Percentiles rank a stretch among this genome's conserved stretches.
Conservation (phyloP, 2,797 vertebrate species). For the Calcarius lapponicus region DNA sequence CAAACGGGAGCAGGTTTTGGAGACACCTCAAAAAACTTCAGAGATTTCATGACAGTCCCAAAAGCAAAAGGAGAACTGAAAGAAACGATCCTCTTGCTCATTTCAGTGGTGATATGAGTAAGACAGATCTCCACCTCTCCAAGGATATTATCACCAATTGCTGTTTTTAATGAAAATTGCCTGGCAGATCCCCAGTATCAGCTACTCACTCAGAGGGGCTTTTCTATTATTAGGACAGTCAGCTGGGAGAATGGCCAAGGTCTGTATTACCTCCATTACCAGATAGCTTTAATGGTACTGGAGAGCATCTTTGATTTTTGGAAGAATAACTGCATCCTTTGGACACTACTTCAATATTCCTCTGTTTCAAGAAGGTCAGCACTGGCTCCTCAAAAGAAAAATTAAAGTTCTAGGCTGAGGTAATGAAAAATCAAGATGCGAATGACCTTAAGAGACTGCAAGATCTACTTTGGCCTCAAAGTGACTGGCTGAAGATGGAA, state of each 20-base stretch:
- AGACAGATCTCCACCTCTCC: background rate
- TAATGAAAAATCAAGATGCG: background rate
- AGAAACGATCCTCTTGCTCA: background rate
- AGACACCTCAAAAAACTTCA: background rate
- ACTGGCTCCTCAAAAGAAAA: background rate
- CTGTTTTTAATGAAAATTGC: background rate
- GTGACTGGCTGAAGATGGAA: background rate
- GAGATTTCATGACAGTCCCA: background rate
- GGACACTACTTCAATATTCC: background rate
- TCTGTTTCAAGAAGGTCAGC: background rate
- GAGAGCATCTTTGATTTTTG: background rate
- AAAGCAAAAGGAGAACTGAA: background rate
- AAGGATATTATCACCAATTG: background rate
- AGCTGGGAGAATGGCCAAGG: conserved; percentile 12
- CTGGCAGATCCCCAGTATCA: background rate
- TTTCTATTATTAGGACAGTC: conserved; percentile 15
- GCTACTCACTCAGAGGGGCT: background rate
- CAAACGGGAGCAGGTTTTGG: background rate
- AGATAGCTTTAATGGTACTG: background rate
- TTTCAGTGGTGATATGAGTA: background rate
- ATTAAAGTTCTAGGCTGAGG: background rate
- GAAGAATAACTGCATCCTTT: background rate
- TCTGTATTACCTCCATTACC: background rate
- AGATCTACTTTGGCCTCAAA: background rate
- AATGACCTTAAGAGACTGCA: background rate